These are phyloP conservation scores for Lordiphosa mommai DNA, from an alignment of 1,140 invertebrate genomes.

Conservation along the genomic window DNA sequence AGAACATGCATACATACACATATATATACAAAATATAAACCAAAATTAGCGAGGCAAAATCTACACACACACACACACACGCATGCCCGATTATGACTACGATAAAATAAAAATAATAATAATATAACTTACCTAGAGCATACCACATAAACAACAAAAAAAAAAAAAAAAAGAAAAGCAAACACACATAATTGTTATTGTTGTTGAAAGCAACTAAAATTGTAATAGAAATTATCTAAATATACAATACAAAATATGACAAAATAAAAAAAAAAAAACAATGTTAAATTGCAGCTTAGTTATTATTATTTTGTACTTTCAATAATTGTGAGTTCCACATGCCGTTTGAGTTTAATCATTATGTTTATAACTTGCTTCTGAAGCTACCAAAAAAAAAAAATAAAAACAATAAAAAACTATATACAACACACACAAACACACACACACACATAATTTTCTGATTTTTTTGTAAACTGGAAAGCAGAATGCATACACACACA, in stretches of 20 bases:
- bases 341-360: constrained; percentile 10
- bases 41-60: constrained; percentile 5
- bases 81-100: background rate
- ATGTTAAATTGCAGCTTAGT: constrained; percentile 73
- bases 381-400: constrained; percentile 7
- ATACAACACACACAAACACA: constrained; percentile 5
- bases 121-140: no score
- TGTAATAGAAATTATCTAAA: constrained; percentile 76
- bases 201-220: constrained; percentile 76
- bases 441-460: constrained; percentile 21
- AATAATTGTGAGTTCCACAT: background rate
- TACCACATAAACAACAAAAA: constrained; percentile 8
- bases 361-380: constrained; percentile 25
- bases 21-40: constrained; percentile 10
- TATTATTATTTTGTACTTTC: constrained; percentile 45
- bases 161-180: constrained; percentile 16
- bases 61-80: background rate
- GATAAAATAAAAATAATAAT: background rate
- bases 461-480: no score
- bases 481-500: constrained; percentile 6
- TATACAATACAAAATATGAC: constrained; percentile 69
- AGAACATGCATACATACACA: constrained; percentile 48
- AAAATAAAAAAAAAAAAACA: constrained; percentile 56
- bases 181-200: constrained; percentile 73
- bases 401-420: constrained; percentile 8